Evolutionary conservation across 2,797 vertebrate species (phyloP).

Genomic region (Anabas testudineus): DNA sequence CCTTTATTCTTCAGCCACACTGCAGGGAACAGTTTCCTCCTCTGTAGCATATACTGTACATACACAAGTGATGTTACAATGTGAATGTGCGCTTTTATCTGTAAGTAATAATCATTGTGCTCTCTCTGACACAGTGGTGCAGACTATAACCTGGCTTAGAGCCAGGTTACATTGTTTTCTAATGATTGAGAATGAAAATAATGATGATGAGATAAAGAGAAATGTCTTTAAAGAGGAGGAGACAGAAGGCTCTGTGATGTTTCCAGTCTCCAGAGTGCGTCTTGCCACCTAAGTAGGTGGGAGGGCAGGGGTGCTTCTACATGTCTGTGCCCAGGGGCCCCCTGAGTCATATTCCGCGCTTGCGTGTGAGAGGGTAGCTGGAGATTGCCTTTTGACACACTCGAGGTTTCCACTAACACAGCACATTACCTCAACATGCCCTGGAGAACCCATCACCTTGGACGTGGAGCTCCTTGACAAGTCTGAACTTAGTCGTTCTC

Average conservation of each 20-base stretch:
- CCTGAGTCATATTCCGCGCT: not conserved
- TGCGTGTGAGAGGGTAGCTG: not conserved
- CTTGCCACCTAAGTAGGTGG: not conserved
- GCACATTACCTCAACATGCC: slow-evolving; percentile 4
- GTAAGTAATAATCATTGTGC: slow-evolving; percentile 24
- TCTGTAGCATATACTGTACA: slow-evolving; percentile 19
- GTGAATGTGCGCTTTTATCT: slow-evolving; percentile 13
- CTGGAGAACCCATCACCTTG: not conserved
- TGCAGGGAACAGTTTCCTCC: slow-evolving; percentile 13
- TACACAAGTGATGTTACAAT: slow-evolving; percentile 23
- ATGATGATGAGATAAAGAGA: no score
- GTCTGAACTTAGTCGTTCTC: no score
- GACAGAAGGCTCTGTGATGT: not conserved
- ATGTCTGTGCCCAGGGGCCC: not conserved
- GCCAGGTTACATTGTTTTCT: not conserved
- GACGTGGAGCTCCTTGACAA: slow-evolving; percentile 1
- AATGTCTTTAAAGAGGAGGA: not conserved
- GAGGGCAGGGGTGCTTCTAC: not conserved
- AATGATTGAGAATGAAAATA: not conserved
- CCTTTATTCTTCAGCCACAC: slow-evolving; percentile 41
- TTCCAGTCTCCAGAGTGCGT: not conserved
- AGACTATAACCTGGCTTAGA: not conserved
- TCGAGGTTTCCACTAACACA: not conserved
- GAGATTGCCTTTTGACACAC: not conserved
- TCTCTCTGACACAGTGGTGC: not conserved